Percentiles rank a stretch among this genome's conserved stretches.
Evolutionary conservation across 92 coral and sea anemone genomes (phyloP).

Genomic region (Epizoanthus fatuus): DNA sequence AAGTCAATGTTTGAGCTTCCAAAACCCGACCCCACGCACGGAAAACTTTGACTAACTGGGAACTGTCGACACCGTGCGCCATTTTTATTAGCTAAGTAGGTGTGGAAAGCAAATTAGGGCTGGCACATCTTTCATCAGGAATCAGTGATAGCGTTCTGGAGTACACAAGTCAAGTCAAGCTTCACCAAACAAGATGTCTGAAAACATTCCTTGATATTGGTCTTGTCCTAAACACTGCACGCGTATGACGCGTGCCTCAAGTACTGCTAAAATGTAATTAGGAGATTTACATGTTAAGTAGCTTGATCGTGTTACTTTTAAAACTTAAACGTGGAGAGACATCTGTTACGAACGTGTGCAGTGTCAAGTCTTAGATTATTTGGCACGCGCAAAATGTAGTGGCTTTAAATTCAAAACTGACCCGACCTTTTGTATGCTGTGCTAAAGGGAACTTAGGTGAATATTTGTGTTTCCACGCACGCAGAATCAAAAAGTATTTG

Average conservation of each 20-base stretch:
- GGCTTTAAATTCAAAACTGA: too few species aligned
- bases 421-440: too few species aligned
- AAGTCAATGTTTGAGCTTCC: neutral
- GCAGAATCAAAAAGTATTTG: neutral
- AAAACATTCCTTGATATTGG: conserved; percentile 3
- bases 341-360: conserved; percentile 28
- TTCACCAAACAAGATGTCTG: conserved; percentile 16
- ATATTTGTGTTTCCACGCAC: conserved; percentile 4
- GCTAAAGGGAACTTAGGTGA: neutral
- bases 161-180: neutral
- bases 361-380: neutral
- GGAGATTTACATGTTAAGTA: conserved; percentile 40
- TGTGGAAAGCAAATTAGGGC: conserved; percentile 21
- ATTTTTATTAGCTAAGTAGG: conserved; percentile 6
- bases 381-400: neutral
- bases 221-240: conserved; percentile 17
- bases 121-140: conserved; percentile 10
- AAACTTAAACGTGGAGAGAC: conserved; percentile 8
- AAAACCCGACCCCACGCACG: conserved; percentile 34
- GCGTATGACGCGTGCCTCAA: conserved; percentile 36
- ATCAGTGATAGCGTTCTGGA: conserved; percentile 19
- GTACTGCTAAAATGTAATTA: conserved; percentile 28
- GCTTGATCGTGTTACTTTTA: conserved; percentile 12
- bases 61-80: neutral
- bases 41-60: neutral